Base-by-base conservation (phyloP, 2,888 invertebrate species). In the Rhopalosiphum nymphaeae region DNA sequence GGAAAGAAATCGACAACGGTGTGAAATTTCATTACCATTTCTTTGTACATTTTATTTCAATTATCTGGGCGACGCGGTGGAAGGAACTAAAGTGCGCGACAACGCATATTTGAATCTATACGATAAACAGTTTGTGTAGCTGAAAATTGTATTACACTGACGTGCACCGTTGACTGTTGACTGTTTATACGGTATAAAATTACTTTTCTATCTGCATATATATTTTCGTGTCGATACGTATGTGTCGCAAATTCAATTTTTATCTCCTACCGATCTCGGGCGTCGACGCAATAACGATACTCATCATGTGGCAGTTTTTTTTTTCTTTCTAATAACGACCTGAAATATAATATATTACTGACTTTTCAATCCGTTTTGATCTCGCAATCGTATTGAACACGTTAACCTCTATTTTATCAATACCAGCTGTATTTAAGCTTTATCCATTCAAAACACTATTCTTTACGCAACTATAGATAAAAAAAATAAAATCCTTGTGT, bases 361-460 rank as follows among this genome's bases (percentile, higher is more conserved):
- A 92, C 92, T 92, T 87, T 87, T 87, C 86, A 87, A 92, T 92
- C 49, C 13, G 86, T 61, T 87, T 49, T 3, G 49, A 46, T 26
- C 44, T 61, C 26, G 36, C 46, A 87, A 92, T 92, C 86, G 92
- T 36, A 42, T 44, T 25, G 46, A 87, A 29, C 36, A 61, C 46
- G 57, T 61, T 92, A 91, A 91, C 57, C 86, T 46, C 92, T 36
- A 16, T 92, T 86, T 87, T 36, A 92, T 61, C 86, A 29, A 61
- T 46, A 46, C 53, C 44, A 11, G 49, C 61, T 36, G 46, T 29
- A 61, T 92, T 92, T 86, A 92, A 87, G 46, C 61, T 57, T 36
- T 36, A 61, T 87, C 36, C 87, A 49, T 92, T 92, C 92, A 92
- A 87, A 87, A 87, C 91, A 49, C 92, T 61, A 92, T 92, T 87